Evolutionary conservation across 2,888 invertebrate species (phyloP), one percentile per base, ranked within the genome.

Genomic region (Chaetoderma sp.): DNA sequence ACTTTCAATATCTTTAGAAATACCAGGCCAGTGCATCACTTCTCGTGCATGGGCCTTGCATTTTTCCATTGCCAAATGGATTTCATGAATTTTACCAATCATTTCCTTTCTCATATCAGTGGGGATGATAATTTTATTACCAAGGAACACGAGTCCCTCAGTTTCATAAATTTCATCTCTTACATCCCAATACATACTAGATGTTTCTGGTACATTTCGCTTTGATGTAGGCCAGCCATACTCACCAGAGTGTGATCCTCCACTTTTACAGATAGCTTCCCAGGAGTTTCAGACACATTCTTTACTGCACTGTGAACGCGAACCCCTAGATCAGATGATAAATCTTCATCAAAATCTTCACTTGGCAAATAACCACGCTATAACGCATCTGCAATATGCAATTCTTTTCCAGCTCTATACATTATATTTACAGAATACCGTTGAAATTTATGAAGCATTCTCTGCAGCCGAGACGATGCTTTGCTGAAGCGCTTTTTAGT

Each of bases 331-430:
- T n/a, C n/a, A n/a, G n/a, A n/a, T n/a, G n/a, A n/a, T n/a, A n/a
- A n/a, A n/a, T n/a, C n/a, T n/a, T n/a, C n/a, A n/a, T n/a, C n/a
- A n/a, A n/a, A n/a, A n/a, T n/a, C n/a, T n/a, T 50, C 21, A 50
- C 6, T 6, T 13, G 57, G 6, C 21, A 67, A 21, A 33, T 63
- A 56, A 3, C 71, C 67, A 42, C 71, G 55, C 6, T 64, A 72
- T 16, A 75, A 65, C 5, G 66, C 62, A 55, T 75, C 71, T n/a
- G 75, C 74, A 13, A 76, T 44, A 49, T 60, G 49, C 62, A 76
- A 59, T 8, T 62, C 23, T 42, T 65, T 72, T 21, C 71, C 74
- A 36, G 72, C 70, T 18, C 54, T 52, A 36, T 62, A 62, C 18
- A 36, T 60, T 8, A 66, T n/a, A 21, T 66, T 21, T 16, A 68